These are phyloP conservation scores for Trachemys scripta DNA, from an alignment of 2,113 vertebrate genomes.

Conservation along the genomic window DNA sequence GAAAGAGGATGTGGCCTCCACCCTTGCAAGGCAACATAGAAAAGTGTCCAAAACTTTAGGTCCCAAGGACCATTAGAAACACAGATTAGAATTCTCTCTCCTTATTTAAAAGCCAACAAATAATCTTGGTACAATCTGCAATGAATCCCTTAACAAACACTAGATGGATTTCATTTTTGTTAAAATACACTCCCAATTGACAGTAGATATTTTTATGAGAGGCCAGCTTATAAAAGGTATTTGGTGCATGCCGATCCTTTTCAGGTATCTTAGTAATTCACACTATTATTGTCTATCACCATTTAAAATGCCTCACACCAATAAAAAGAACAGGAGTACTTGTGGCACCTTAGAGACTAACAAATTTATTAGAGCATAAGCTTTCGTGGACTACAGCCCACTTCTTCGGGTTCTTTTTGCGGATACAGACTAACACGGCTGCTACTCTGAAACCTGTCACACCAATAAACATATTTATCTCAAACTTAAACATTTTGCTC, in stretches of 20 bases:
- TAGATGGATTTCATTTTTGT: background rate
- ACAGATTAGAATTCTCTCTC: background rate
- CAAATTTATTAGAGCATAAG: no score
- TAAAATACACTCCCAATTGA: background rate
- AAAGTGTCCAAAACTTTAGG: background rate
- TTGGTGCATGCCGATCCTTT: background rate
- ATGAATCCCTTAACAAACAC: background rate
- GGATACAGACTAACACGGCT: no score
- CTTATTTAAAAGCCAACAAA: background rate
- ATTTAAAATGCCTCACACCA: background rate
- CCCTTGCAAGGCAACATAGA: background rate
- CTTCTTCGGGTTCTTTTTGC: no score
- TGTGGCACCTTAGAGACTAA: no score
- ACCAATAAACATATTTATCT: background rate
- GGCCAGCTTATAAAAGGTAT: accelerated
- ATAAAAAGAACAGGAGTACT: no score
- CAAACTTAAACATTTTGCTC: background rate
- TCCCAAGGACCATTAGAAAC: background rate
- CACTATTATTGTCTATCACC: background rate
- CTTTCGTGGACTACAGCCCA: no score
- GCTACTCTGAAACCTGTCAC: background rate
- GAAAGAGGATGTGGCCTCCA: background rate
- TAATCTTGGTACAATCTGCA: background rate
- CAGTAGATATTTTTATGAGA: background rate
- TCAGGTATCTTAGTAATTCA: background rate